A percentile compares a stretch with the other conserved stretches of the same genome.
Evolutionary conservation across 2,888 invertebrate genomes (phyloP).

Genomic region (Octonoba sinensis): DNA sequence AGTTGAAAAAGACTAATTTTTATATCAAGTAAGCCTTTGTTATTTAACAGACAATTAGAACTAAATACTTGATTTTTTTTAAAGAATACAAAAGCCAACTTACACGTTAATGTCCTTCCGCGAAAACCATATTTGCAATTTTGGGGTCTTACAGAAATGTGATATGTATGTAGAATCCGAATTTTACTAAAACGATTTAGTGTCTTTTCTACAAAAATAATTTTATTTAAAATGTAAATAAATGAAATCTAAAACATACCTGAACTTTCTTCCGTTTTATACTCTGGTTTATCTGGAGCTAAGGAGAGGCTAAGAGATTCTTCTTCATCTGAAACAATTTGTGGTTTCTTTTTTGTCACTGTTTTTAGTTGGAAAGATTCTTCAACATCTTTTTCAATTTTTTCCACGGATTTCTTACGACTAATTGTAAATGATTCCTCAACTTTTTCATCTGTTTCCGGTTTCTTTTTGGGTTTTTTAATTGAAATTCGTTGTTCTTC

Average conservation of each 20-base stretch:
- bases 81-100: too few species aligned
- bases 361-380: constrained; percentile 56
- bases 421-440: constrained; percentile 55
- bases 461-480: constrained; percentile 57
- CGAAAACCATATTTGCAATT: too few species aligned
- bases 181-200: too few species aligned
- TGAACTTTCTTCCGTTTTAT: constrained; percentile 52
- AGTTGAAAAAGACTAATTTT: too few species aligned
- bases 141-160: too few species aligned
- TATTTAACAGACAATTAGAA: too few species aligned
- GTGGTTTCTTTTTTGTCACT: constrained; percentile 68
- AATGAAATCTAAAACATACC: constrained; percentile 16
- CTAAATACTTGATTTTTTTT: too few species aligned
- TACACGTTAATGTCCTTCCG: too few species aligned
- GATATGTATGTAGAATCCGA: too few species aligned
- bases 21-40: too few species aligned
- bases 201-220: too few species aligned
- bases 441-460: constrained; percentile 16
- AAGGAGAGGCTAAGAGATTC: constrained; percentile 66
- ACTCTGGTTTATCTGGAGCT: constrained; percentile 53
- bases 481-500: constrained; percentile 46
- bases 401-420: constrained; percentile 33
- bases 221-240: too few species aligned
- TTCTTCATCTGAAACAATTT: constrained; percentile 71
- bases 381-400: constrained; percentile 62